Evolutionary conservation across 53 echinoderm and acorn worm species (phyloP), one percentile per base, ranked within the genome.

Genomic region (Echinarachnius parma): DNA sequence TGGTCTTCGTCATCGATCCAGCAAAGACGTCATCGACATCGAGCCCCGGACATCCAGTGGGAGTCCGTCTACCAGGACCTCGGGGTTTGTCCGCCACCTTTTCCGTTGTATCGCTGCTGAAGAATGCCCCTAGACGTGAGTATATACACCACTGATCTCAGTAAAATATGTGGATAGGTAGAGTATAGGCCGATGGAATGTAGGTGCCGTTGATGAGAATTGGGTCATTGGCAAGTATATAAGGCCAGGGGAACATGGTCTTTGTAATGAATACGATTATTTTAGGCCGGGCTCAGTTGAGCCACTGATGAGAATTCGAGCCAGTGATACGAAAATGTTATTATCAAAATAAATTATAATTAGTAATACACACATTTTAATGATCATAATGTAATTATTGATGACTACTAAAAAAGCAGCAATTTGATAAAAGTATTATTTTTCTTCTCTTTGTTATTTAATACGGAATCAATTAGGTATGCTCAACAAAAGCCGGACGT

Each of bases 101-200:
- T 1, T 46, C 26, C 3, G 11, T 47, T 9, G 28, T 46, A 15
- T 4, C 29, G 5, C 26, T 65, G 28, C 16, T 7, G 4, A 45
- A 47, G 21, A 21, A 21, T 15, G 65, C 47, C 14, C 29, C 65
- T 9, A 65, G 48, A 65, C 16, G 65, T 65, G 16, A 65, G 65
- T 46, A 18, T n/a, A 34, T 2, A 29, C 32, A 23, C 9, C 49
- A 49, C 4, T 56, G 9, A 26, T 9, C 21, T n/a, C 5, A 49
- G 22, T 11, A 49, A 5, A 49, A 21, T 15, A n/a, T 49, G 22
- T 15, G 22, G 2, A 49, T 21, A 49, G 49, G 19, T 7, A 49
- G 4, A n/a, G n/a, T n/a, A n/a, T n/a, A n/a, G n/a, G n/a, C n/a
- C n/a, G n/a, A n/a, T n/a, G n/a, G n/a, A n/a, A n/a, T n/a, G n/a